Evolutionary conservation across 2,797 vertebrate species (phyloP).

Genomic region (Sibirionetta formosa): DNA sequence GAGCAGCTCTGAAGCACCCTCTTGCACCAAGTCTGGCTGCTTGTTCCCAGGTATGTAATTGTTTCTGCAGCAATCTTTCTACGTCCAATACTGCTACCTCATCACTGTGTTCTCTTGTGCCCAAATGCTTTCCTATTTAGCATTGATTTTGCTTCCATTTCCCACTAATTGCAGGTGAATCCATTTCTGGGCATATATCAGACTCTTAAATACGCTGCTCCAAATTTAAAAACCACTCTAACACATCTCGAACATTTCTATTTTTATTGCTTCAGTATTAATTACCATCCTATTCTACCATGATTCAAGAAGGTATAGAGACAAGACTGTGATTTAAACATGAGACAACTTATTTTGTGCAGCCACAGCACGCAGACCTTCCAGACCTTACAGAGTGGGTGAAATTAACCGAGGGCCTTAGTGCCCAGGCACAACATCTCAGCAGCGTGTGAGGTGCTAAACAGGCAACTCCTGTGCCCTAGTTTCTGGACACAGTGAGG

Average conservation of each 20-base stretch:
- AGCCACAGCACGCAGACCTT: not conserved
- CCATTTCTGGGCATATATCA: conserved; percentile 2
- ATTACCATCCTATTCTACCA: not conserved
- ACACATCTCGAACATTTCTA: not conserved
- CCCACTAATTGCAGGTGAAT: conserved; percentile 48
- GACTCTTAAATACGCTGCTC: not conserved
- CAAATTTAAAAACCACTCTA: conserved; percentile 12
- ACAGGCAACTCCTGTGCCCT: not conserved
- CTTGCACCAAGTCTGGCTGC: not conserved
- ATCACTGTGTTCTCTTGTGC: not conserved
- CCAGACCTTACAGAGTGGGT: not conserved
- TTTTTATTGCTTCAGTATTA: conserved; percentile 26
- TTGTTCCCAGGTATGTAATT: not conserved
- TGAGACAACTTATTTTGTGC: not conserved
- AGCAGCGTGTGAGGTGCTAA: not conserved
- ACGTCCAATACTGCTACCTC: not conserved
- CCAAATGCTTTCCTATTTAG: conserved; percentile 15
- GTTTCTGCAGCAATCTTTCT: not conserved
- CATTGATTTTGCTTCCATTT: conserved; percentile 65
- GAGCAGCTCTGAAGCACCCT: not conserved
- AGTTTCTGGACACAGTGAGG: not conserved
- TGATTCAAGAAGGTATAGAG: not conserved
- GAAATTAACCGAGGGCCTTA: not conserved
- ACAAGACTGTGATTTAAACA: not conserved
- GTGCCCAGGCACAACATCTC: not conserved